Evolutionary conservation across 2,113 vertebrate genomes (phyloP).

Genomic region (Thamnophis sirtalis): DNA sequence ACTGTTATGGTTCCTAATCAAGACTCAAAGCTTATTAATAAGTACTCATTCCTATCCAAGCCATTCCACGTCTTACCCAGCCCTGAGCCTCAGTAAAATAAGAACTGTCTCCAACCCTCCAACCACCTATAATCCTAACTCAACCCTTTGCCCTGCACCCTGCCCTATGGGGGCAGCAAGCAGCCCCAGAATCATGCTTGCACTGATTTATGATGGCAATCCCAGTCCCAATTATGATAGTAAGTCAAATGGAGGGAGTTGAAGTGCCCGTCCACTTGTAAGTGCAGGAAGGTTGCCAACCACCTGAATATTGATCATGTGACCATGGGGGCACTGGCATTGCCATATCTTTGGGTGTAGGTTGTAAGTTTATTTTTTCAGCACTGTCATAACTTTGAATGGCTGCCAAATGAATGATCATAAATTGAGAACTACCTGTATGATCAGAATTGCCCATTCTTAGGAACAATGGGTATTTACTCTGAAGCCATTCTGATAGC

Average conservation of each 20-base stretch:
- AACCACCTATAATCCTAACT: not conserved
- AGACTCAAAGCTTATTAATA: not conserved
- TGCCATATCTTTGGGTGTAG: not conserved
- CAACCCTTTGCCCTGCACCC: not conserved
- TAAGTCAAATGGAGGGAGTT: not conserved
- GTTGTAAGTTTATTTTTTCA: not conserved
- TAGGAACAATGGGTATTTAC: not conserved
- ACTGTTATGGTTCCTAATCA: not conserved
- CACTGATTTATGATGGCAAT: not conserved
- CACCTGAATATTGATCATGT: not conserved
- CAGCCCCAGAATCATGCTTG: not conserved
- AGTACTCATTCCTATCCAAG: not conserved
- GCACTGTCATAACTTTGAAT: not conserved
- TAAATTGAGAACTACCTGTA: not conserved
- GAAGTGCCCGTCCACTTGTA: not conserved
- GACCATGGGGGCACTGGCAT: not conserved
- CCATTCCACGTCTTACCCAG: not conserved
- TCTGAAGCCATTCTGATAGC: not conserved
- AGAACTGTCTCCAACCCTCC: not conserved
- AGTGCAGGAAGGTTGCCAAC: not conserved
- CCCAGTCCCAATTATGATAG: not conserved
- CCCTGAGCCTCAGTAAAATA: not conserved
- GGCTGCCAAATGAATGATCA: not conserved
- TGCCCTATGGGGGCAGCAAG: not conserved
- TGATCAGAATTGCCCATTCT: not conserved